These are phyloP conservation scores for Luperina nickerlii DNA, from an alignment of 2,888 invertebrate species.

Conservation along the genomic window DNA sequence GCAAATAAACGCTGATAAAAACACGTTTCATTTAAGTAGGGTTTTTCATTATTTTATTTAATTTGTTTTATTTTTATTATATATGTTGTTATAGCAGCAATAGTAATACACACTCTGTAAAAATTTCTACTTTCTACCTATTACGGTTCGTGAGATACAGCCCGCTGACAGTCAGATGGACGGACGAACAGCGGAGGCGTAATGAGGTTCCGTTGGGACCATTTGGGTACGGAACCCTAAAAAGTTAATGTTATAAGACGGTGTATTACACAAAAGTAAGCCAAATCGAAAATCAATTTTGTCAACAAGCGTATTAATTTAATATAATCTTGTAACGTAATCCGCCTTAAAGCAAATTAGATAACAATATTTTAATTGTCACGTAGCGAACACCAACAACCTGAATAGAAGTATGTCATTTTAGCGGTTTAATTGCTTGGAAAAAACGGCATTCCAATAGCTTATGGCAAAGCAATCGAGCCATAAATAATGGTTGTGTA, in stretches of 20 bases:
- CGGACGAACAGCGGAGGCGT: background rate
- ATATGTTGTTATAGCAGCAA: background rate
- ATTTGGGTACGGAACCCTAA: background rate
- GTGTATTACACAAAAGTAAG: constrained; percentile 48
- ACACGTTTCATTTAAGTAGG: too few species aligned
- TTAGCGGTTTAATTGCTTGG: constrained; percentile 72
- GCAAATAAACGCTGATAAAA: too few species aligned
- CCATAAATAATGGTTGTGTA: constrained; percentile 80
- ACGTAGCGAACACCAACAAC: constrained; percentile 54
- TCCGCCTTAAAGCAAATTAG: constrained; percentile 68
- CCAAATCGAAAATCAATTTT: constrained; percentile 61
- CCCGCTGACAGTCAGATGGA: background rate
- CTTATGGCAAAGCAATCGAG: constrained; percentile 72
- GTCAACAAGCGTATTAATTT: constrained; percentile 50
- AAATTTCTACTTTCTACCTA: background rate
- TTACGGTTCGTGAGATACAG: constrained; percentile 1
- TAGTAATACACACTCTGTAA: background rate
- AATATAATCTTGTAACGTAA: constrained; percentile 65
- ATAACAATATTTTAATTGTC: constrained; percentile 69
- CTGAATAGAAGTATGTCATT: constrained; percentile 63
- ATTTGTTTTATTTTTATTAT: too few species aligned
- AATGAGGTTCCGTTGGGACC: background rate
- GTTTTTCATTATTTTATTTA: too few species aligned
- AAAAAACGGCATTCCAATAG: constrained; percentile 75
- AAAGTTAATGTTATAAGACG: constrained; percentile 48